A percentile compares a stretch with the other conserved stretches of the same genome.
phyloP scores from a whole-genome alignment of 2,888 invertebrate genomes.

The Chaetoderma sp. region DNA sequence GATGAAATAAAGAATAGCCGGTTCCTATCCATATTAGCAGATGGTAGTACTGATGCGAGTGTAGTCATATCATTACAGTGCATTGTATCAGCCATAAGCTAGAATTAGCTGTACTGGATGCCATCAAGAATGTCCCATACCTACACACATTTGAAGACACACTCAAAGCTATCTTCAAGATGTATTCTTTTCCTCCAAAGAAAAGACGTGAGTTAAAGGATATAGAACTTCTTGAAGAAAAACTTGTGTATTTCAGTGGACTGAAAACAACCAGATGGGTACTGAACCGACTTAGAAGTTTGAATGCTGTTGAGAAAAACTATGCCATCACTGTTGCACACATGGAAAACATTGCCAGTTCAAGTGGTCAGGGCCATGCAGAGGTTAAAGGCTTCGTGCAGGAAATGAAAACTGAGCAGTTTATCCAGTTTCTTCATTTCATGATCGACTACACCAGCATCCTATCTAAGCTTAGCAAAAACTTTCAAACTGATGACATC shows the following conservation, averaged over 20 bases:
- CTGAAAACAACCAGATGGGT: not conserved
- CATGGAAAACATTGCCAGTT: constrained; percentile 24
- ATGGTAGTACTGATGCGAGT: not conserved
- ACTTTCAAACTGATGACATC: constrained; percentile 28
- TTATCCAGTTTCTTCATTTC: constrained; percentile 23
- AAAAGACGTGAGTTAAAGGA: not conserved
- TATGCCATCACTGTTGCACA: constrained; percentile 24
- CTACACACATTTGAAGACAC: constrained; percentile 20
- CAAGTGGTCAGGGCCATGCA: constrained; percentile 24
- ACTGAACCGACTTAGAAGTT: not conserved
- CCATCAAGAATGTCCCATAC: constrained; percentile 8
- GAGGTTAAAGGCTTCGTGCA: constrained; percentile 25
- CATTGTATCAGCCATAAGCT: constrained; percentile 1
- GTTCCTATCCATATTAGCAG: not conserved
- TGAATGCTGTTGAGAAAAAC: constrained; percentile 8
- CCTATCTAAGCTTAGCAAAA: constrained; percentile 16
- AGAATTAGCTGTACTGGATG: not conserved
- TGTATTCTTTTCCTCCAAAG: not conserved
- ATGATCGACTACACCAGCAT: constrained; percentile 22
- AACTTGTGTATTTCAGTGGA: not conserved
- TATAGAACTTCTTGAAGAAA: not conserved
- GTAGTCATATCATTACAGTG: not conserved
- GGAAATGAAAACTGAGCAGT: constrained; percentile 15
- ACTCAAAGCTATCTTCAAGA: constrained; percentile 1
- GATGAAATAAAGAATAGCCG: not conserved